A percentile compares a stretch with the other conserved stretches of the same genome.
These are phyloP conservation scores for Sandelia bainsii DNA, from an alignment of 2,797 vertebrate species.

Conservation along the genomic window DNA sequence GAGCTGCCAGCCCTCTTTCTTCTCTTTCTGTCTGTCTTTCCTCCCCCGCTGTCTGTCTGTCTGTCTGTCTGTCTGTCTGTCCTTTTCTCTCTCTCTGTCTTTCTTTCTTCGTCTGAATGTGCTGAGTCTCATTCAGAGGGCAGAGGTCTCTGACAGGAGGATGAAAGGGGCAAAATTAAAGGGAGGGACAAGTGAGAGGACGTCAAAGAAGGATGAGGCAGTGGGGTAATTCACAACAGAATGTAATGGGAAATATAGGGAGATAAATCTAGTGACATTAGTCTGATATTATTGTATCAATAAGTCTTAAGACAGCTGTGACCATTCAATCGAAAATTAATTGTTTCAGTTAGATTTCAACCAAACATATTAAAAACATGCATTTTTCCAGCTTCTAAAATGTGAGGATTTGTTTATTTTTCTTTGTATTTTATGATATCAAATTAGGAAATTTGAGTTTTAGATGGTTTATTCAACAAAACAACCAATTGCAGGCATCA, in stretches of 20 bases:
- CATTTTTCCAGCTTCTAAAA: too few species aligned
- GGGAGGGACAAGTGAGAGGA: neutral
- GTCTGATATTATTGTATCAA: neutral
- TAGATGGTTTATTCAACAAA: too few species aligned
- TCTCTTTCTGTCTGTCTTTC: neutral
- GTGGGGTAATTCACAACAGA: conserved; percentile 19
- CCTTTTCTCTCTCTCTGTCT: neutral
- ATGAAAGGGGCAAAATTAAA: conserved; percentile 48
- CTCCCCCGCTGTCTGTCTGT: conserved; percentile 14
- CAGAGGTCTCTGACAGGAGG: conserved; percentile 50
- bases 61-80: conserved; percentile 15
- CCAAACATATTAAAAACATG: neutral
- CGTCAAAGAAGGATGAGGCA: neutral
- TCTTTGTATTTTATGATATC: too few species aligned
- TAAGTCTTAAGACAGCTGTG: neutral
- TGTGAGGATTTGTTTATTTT: too few species aligned
- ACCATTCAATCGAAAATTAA: neutral
- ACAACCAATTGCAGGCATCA: too few species aligned
- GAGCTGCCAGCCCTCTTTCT: conserved; percentile 11
- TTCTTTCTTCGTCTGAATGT: conserved; percentile 34
- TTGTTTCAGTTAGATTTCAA: neutral
- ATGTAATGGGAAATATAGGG: neutral
- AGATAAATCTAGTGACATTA: too few species aligned
- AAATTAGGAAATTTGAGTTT: too few species aligned
- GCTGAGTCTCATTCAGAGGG: conserved; percentile 46